Base-by-base conservation (phyloP, 2,888 invertebrate genomes). In the Ophion obscuratus region DNA sequence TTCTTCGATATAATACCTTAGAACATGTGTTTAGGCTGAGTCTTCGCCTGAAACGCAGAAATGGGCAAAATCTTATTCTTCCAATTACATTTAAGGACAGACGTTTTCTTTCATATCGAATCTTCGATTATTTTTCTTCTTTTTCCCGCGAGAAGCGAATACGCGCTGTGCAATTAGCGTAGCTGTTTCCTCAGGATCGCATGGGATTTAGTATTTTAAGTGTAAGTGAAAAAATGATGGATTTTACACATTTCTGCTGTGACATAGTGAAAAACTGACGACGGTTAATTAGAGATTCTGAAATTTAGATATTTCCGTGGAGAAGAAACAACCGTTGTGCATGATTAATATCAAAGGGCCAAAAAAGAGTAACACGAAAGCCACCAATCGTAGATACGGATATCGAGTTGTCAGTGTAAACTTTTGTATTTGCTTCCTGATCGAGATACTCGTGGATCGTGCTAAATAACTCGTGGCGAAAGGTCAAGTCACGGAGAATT, bases 381-480 rank as follows among this genome's bases (percentile, higher is more conserved):
- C 57, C 74, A 75, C 62, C 77, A 85, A 53, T 75, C 27, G 61
- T 82, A 66, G 62, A 20, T 27, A 67, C 73, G 75, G 74, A 81
- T 81, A 70, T 81, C 85, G 68, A 70, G 81, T 83, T 78, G 83
- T 83, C 83, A 86, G 78, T 83, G 83, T 86, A 75, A 83, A 86
- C 83, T 86, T 86, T 86, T 86, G 59, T 86, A 86, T 86, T 83
- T 83, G 73, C 59, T 67, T 71, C 70, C 64, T 78, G 78, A 67
- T 76, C 66, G 75, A 53, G 73, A 73, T 84, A 11, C 71, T 57
- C 67, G 53, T 68, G 36, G 71, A 77, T 11, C 31, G 24, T 68
- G 44, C 62, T 68, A 59, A 44, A 81, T 59, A 40, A 70, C 47
- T 81, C 44, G 66, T 36, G 20, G 40, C 68, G 47, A 53, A 67